A percentile compares a stretch with the other conserved stretches of the same genome.
phyloP scores from a whole-genome alignment of 2,113 vertebrate genomes.

The Lipotes vexillifer region DNA sequence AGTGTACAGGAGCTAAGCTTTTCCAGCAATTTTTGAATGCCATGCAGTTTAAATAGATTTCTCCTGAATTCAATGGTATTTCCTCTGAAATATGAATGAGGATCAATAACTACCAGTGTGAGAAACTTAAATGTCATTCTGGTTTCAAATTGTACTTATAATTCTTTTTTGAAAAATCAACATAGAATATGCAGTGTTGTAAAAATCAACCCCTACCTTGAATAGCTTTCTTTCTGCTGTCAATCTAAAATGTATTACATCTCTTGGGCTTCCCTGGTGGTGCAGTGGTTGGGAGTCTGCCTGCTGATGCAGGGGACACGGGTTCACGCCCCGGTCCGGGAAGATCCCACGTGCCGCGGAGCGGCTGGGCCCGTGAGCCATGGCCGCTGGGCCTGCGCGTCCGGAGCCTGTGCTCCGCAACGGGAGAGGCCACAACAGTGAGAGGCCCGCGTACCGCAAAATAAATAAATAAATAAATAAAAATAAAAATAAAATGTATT shows the following conservation, averaged over 20 bases:
- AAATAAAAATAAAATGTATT: slow-evolving; percentile 42
- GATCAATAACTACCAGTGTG: slow-evolving; percentile 79
- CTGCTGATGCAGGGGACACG: no score
- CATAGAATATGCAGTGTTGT: slow-evolving; percentile 52
- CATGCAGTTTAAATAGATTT: slow-evolving; percentile 79
- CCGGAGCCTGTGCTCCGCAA: no score
- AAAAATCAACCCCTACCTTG: slow-evolving; percentile 71
- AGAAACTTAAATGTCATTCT: slow-evolving; percentile 80
- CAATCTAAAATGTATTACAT: slow-evolving; percentile 70
- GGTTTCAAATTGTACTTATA: slow-evolving; percentile 77
- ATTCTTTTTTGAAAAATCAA: slow-evolving; percentile 68
- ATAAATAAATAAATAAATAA: no score
- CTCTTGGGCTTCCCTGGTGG: not conserved
- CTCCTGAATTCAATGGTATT: slow-evolving; percentile 78
- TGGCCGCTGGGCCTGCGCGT: no score
- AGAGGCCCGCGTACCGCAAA: no score
- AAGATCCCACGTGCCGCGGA: no score
- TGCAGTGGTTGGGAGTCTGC: no score
- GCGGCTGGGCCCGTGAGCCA: no score
- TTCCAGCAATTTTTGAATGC: slow-evolving; percentile 78
- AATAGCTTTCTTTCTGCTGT: slow-evolving; percentile 77
- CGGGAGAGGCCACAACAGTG: no score
- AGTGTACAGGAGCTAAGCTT: slow-evolving; percentile 75
- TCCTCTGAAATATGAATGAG: slow-evolving; percentile 81
- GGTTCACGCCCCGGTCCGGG: no score